phyloP scores from a whole-genome alignment of 2,888 invertebrate genomes.

The Apocheima hispidaria region DNA sequence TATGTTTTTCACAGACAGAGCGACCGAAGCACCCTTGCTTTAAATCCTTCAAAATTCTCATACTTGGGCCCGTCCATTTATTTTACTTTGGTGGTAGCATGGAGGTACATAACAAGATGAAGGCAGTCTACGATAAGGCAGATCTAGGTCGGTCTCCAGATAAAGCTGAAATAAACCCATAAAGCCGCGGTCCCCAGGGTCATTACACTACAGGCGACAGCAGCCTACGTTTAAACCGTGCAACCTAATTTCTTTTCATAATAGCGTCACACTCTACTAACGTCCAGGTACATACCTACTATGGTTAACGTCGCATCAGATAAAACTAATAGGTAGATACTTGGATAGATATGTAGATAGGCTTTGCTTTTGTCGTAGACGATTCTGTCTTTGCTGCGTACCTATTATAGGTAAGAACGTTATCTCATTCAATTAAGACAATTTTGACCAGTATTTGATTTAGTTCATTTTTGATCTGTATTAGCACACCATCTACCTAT shows the following conservation, averaged over 20 bases:
- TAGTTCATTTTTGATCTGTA: too few relatives aligned
- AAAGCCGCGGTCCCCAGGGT: conserved; percentile 39
- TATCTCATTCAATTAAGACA: too few relatives aligned
- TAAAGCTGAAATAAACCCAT: conserved; percentile 23
- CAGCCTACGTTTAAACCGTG: conserved; percentile 57
- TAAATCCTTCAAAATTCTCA: too few relatives aligned
- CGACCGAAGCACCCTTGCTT: too few relatives aligned
- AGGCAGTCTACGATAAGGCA: conserved; percentile 27
- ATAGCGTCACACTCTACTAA: conserved; percentile 79
- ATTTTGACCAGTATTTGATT: too few relatives aligned
- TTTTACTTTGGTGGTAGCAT: too few relatives aligned
- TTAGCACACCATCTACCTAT: too few relatives aligned
- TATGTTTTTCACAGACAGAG: too few relatives aligned
- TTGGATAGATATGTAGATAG: too few relatives aligned
- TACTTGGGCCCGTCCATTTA: too few relatives aligned
- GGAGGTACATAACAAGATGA: background rate
- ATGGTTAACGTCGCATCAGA: conserved; percentile 67
- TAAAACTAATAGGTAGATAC: conserved; percentile 54
- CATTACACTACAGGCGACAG: conserved; percentile 47
- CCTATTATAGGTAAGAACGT: too few relatives aligned
- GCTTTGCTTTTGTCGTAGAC: conserved; percentile 24
- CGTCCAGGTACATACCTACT: conserved; percentile 44
- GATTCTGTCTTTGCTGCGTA: background rate
- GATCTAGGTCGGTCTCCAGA: conserved; percentile 29
- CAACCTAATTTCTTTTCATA: conserved; percentile 80